Base-by-base conservation (phyloP, 2,113 vertebrate species). In the Scomber colias region DNA sequence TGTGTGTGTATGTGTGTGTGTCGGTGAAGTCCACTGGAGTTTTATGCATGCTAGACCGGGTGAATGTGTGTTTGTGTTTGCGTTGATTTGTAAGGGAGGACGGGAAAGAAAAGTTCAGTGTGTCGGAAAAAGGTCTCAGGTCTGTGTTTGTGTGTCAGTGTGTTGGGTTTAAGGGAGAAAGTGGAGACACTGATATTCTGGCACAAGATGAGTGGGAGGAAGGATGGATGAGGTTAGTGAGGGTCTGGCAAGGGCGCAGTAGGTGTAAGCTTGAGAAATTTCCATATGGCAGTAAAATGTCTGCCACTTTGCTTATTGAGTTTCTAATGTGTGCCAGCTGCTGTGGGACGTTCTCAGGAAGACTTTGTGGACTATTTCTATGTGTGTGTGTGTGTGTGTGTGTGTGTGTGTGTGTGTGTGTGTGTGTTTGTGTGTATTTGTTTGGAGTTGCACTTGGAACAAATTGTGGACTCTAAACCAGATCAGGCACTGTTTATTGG, bases 291-390 rank as follows among this genome's bases (percentile, higher is more conserved):
- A 92, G 90, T 95, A 92, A 95, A 95, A 95, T 90, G 93, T 94
- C 93, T 91, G 90, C 93, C 94, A 95, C 94, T 95, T 95, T 93
- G 92, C 93, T 93, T 94, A 94, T 92, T 93, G 90, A 90, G 91
- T 92, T 95, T 93, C 92, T 95, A 94, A 95, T 95, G 90, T 89
- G 87, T 80, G 89, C 94, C 94, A 95, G 92, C 92, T 95, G 94
- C 84, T 35, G 56, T 40, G 50, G 62, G 70, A 63, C 50, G 4
- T 81, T 81, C 82, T 73, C 72, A 60, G 21, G 71, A 77, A 67
- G 82, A 81, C 88, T 78, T 67, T 64, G 62, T 44, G 56, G 72
- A 70, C 59, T 74, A 14, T 76, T 79, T 72, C 59, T 45, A 53
- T 10, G 3, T 54, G 57, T 73, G 78, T 62, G 19, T 77, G 57